Conservation (phyloP, 1,140 invertebrate genomes). For the Cydia fagiglandana region DNA sequence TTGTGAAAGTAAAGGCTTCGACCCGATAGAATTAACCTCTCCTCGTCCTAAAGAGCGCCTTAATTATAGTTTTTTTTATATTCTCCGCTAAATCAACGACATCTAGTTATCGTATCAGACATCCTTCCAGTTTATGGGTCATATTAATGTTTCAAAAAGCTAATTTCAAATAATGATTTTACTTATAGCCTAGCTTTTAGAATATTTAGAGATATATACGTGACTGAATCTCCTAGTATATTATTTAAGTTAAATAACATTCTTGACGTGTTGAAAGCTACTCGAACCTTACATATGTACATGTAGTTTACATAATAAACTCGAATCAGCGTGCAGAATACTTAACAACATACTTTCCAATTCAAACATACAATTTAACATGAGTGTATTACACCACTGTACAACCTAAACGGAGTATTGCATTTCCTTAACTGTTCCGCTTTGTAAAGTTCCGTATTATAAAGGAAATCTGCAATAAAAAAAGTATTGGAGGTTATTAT, state of each 20-base stretch:
- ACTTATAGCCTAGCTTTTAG: too few relatives aligned
- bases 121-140: too few relatives aligned
- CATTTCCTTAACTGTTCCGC: conserved; percentile 7
- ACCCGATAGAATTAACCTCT: too few relatives aligned
- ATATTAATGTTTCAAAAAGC: too few relatives aligned
- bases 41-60: too few relatives aligned
- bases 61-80: too few relatives aligned
- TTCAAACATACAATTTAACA: conserved; percentile 31
- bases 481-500: background rate
- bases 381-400: conserved; percentile 17
- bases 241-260: conserved; percentile 9
- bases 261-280: conserved; percentile 3
- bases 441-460: conserved; percentile 17
- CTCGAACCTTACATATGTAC: background rate
- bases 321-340: conserved; percentile 14
- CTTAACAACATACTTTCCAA: conserved; percentile 20
- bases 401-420: background rate
- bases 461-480: background rate
- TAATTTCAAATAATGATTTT: too few relatives aligned
- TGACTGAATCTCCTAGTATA: background rate
- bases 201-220: background rate
- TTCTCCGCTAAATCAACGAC: too few relatives aligned
- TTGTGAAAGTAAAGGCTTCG: too few relatives aligned
- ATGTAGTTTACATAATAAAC: conserved; percentile 24
- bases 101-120: too few relatives aligned